These are phyloP conservation scores for Xestoiulus laeticollis DNA, from an alignment of 2,888 invertebrate species.

Conservation along the genomic window DNA sequence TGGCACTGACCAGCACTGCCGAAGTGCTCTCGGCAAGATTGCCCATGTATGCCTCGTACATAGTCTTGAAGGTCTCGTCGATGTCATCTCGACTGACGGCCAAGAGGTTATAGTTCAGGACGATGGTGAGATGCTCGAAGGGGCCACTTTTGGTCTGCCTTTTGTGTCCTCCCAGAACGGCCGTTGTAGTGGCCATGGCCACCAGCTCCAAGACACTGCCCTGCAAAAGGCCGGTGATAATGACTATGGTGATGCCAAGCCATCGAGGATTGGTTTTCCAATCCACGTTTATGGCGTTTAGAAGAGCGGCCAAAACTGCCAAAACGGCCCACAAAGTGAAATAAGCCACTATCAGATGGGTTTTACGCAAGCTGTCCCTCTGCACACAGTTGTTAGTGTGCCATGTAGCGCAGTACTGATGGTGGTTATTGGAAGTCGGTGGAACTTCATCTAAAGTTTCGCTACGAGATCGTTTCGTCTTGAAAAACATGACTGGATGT, in stretches of 20 bases:
- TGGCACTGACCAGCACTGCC: constrained; percentile 55
- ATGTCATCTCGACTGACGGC: constrained; percentile 55
- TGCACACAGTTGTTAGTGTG: background rate
- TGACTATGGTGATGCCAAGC: constrained; percentile 54
- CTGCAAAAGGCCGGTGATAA: constrained; percentile 54
- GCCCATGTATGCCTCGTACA: constrained; percentile 56
- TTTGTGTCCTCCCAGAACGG: constrained; percentile 55
- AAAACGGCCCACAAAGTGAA: constrained; percentile 54
- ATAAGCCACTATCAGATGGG: constrained; percentile 50
- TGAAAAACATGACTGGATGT: background rate
- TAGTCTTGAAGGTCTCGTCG: constrained; percentile 55
- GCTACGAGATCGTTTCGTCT: constrained; percentile 10
- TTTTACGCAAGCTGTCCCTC: constrained; percentile 35
- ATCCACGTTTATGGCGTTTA: constrained; percentile 55
- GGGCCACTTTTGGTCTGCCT: constrained; percentile 51
- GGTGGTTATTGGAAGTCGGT: background rate
- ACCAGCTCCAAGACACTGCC: constrained; percentile 56
- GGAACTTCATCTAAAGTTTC: background rate
- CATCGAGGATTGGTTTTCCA: constrained; percentile 55
- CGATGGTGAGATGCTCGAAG: constrained; percentile 54
- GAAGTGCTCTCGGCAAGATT: constrained; percentile 54
- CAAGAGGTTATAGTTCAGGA: constrained; percentile 55
- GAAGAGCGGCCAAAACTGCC: constrained; percentile 49
- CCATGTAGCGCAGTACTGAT: constrained; percentile 32
- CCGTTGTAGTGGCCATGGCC: constrained; percentile 56